Base-by-base conservation (phyloP, 2,888 invertebrate genomes). In the Nemotelus pantherinus region DNA sequence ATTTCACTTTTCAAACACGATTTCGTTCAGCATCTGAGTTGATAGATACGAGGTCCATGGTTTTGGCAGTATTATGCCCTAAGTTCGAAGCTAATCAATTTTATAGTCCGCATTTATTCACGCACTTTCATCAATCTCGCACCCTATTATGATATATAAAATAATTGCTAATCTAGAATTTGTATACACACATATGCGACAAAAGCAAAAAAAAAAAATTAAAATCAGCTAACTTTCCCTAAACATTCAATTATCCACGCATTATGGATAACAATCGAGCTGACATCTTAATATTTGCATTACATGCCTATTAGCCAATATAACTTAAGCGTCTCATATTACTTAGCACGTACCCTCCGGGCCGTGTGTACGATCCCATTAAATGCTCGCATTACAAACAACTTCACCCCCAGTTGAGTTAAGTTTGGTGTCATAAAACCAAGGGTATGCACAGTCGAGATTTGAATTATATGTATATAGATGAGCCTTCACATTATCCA, bases 221-320 rank as follows among this genome's bases (percentile, higher is more conserved):
- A 57, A 55, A 9, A 5, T 2, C 0, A 9, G 3, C 55, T 44
- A 3, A 43, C 3, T 50, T 10, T 10, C 44, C n/a, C 55, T n/a
- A 71, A 44, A 57, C 57, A 76, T 64, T 76, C 64, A 68, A 77
- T 74, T 77, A 77, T 60, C 65, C 67, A 55, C 76, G 68, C 77
- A 77, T 77, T 79, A 70, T 65, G 70, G 60, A 64, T 64, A 55
- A 71, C 71, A 71, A 71, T 57, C 72, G 47, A 76, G 76, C 45
- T 77, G 76, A 79, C 78, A 77, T 79, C 77, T 78, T 79, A 74
- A 79, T 79, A 78, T 79, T 79, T 79, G 77, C 79, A 78, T 79
- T 79, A 79, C 78, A 79, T 39, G 68, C 67, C 77, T 77, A 78
- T 78, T 79, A 79, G 65, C 77, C 48, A 68, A 10, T 64, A 50